Conservation (phyloP, 2,113 vertebrate genomes). For the Melanostigma gelatinosum region DNA sequence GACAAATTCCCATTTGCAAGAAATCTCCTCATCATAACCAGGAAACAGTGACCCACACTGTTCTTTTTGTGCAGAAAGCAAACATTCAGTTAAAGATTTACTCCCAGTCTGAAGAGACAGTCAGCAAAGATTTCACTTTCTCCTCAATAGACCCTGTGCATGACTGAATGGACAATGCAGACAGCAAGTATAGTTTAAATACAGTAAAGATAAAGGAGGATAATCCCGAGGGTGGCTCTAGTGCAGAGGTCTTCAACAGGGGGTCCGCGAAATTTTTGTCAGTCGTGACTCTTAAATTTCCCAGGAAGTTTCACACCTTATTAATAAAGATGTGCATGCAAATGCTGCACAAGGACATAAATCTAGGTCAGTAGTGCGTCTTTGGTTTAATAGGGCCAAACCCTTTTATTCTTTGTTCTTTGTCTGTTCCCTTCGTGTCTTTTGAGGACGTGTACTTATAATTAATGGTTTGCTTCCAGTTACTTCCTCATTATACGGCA, state of each 20-base stretch:
- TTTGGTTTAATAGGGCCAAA: neutral
- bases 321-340: too few relatives aligned
- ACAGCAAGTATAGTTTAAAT: neutral
- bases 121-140: conserved; percentile 17
- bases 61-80: conserved; percentile 20
- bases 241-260: too few relatives aligned
- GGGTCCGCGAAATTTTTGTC: too few relatives aligned
- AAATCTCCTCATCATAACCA: neutral
- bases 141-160: neutral
- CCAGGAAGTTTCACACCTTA: too few relatives aligned
- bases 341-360: too few relatives aligned
- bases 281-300: too few relatives aligned
- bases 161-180: neutral
- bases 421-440: too few relatives aligned
- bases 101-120: neutral
- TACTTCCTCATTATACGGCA: too few relatives aligned
- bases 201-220: neutral
- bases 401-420: neutral
- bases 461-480: too few relatives aligned
- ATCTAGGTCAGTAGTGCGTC: neutral
- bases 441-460: too few relatives aligned
- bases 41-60: neutral
- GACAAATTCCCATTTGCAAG: neutral
- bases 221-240: neutral
- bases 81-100: conserved; percentile 67